A percentile compares a stretch with the other conserved stretches of the same genome.
Conservation (phyloP, 64 coral and sea anemone species). For the Actinia tenebrosa region DNA sequence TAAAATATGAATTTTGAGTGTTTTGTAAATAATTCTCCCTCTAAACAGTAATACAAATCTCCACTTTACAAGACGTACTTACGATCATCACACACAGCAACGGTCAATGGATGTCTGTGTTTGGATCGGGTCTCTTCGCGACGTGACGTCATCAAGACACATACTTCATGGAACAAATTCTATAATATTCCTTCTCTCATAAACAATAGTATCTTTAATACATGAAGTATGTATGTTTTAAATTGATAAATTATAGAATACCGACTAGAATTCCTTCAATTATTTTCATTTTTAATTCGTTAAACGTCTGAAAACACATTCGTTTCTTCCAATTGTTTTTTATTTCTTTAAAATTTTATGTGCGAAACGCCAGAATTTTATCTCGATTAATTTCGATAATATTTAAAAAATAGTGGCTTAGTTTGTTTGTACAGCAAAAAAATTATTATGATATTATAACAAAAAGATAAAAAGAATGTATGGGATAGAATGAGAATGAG, state of each 20-base stretch:
- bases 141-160: slow-evolving; percentile 33
- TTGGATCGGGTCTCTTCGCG: slow-evolving; percentile 45
- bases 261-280: not conserved
- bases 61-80: not conserved
- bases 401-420: no score
- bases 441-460: not conserved
- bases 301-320: no score
- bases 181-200: no score
- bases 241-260: no score
- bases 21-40: not conserved
- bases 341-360: no score
- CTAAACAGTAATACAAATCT: not conserved
- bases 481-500: not conserved
- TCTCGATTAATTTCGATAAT: no score
- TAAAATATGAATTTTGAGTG: not conserved
- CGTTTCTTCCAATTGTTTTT: no score
- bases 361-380: no score
- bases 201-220: not conserved
- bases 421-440: no score
- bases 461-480: not conserved
- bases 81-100: not conserved
- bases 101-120: not conserved
- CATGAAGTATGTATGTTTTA: not conserved
- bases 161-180: not conserved
- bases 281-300: not conserved